Evolutionary conservation across 2,888 invertebrate species (phyloP), one percentile per base, ranked within the genome.

Genomic region (Pterobdella sp.): DNA sequence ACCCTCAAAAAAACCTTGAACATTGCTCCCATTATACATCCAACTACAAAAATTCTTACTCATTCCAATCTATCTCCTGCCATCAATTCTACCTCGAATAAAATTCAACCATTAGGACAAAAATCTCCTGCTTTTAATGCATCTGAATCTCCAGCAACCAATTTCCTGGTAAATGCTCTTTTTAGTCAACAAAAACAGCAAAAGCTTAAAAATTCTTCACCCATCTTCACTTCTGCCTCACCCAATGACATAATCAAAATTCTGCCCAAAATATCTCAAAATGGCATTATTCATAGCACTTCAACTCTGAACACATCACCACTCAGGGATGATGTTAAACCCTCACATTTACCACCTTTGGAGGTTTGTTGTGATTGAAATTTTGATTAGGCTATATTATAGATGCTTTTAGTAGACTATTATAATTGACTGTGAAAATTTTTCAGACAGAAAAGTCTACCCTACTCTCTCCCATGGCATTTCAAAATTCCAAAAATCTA

Each of bases 391-490:
- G n/a, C n/a, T n/a, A n/a, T n/a, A n/a, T n/a, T n/a, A n/a, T n/a
- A n/a, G n/a, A n/a, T n/a, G n/a, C n/a, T n/a, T n/a, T n/a, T n/a
- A n/a, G n/a, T n/a, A n/a, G n/a, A n/a, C n/a, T n/a, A n/a, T n/a
- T n/a, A n/a, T n/a, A n/a, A n/a, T n/a, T n/a, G n/a, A n/a, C n/a
- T n/a, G n/a, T n/a, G n/a, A 42, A n/a, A 7, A 29, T n/a, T 64
- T 64, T 64, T n/a, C 49, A 68, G 69, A 69, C 56, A 29, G 72
- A 42, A 72, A 18, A 71, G 72, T 29, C 64, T 64, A 72, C 70
- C 31, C 74, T 77, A n/a, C 74, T 77, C 29, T 65, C 75, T n/a
- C 77, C 77, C 14, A 74, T 77, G 68, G 77, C 70, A 34, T 77
- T 77, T 66, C 75, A 77, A 66, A 68, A 73, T 26, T 26, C 68